These are phyloP conservation scores for Hypena proboscidalis DNA, from an alignment of 2,888 invertebrate genomes.

Conservation along the genomic window DNA sequence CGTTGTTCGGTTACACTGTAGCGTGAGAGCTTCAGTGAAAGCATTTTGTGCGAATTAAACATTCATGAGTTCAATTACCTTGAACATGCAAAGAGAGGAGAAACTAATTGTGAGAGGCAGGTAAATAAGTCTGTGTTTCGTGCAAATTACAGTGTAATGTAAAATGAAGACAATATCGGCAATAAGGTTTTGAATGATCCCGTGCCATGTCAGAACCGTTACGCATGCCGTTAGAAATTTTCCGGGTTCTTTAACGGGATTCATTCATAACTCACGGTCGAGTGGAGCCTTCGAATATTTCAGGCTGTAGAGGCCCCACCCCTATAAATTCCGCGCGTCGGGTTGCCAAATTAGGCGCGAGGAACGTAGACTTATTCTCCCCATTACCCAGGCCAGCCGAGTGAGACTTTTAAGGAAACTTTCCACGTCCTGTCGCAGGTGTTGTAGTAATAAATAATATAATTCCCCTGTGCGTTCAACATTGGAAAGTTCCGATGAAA, in stretches of 20 bases:
- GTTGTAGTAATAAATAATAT: conserved; percentile 64
- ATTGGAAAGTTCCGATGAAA: conserved; percentile 49
- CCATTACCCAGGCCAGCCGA: conserved; percentile 66
- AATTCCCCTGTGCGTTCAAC: conserved; percentile 54
- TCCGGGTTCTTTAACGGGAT: conserved; percentile 84
- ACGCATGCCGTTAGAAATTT: conserved; percentile 78
- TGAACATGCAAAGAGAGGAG: conserved; percentile 16
- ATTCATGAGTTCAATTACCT: conserved; percentile 38
- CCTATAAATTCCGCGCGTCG: conserved; percentile 84
- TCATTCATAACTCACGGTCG: conserved; percentile 85
- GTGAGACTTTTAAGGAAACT: conserved; percentile 69
- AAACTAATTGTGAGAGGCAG: conserved; percentile 11
- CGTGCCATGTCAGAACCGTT: conserved; percentile 54
- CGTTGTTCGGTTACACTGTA: conserved; percentile 21
- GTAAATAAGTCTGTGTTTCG: conserved; percentile 7
- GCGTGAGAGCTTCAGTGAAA: conserved; percentile 11
- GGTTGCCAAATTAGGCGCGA: conserved; percentile 85
- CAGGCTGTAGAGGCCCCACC: conserved; percentile 75
- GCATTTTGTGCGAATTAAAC: conserved; percentile 28
- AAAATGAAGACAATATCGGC: conserved; percentile 32
- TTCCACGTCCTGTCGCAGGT: conserved; percentile 73
- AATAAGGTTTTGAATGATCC: conserved; percentile 43
- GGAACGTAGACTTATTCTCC: conserved; percentile 77
- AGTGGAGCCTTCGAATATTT: conserved; percentile 84
- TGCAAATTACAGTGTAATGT: conserved; percentile 15